Evolutionary conservation across 2,797 vertebrate species (phyloP).

Genomic region (Myotis findleyi): DNA sequence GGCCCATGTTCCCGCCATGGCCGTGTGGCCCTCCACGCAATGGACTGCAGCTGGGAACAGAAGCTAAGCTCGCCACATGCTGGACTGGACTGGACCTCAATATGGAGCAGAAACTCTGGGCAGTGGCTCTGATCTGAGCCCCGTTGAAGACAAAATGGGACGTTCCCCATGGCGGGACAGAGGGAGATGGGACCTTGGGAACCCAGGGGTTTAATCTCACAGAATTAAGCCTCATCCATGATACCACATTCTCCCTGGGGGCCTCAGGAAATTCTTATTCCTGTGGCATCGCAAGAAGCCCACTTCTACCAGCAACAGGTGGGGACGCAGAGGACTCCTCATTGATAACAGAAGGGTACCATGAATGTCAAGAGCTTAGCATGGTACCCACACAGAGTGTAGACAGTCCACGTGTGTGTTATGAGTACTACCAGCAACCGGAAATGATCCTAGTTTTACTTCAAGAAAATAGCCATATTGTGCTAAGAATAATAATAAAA

Average conservation of each 20-base stretch:
- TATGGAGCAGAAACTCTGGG: background rate
- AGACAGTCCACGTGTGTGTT: background rate
- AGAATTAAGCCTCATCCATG: background rate
- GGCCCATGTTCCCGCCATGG: background rate
- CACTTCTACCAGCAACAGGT: background rate
- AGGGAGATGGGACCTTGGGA: background rate
- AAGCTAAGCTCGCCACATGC: background rate
- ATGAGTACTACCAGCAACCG: background rate
- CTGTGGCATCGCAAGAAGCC: background rate
- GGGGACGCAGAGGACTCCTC: background rate
- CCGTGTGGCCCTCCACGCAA: background rate
- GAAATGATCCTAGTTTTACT: constrained; percentile 42
- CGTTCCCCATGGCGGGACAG: background rate
- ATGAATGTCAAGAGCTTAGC: background rate
- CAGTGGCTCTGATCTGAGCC: background rate
- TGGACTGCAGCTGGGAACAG: background rate
- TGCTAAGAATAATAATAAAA: background rate
- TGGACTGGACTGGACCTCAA: background rate
- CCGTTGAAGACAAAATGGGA: background rate
- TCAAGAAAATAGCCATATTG: constrained; percentile 24
- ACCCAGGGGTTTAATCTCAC: background rate
- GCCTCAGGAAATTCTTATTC: background rate
- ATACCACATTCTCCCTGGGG: background rate
- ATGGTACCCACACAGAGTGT: background rate
- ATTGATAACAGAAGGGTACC: background rate